phyloP scores from a whole-genome alignment of 2,888 invertebrate genomes.

The Miltochrista miniata region DNA sequence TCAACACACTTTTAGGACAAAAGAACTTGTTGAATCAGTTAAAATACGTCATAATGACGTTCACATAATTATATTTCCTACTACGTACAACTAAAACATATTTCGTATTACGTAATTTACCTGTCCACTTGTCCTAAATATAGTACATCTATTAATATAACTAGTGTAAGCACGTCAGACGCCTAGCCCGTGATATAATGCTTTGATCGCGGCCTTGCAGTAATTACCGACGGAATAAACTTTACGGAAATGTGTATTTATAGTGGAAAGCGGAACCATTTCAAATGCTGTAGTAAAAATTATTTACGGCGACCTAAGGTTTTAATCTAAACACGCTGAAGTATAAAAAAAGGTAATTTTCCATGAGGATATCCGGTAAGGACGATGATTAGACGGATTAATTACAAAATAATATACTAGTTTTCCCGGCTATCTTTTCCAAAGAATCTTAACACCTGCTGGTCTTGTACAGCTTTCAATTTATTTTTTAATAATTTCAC shows the following conservation, averaged over 20 bases:
- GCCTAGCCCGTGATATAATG: conserved; percentile 32
- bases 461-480: too few species aligned
- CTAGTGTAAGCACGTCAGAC: conserved; percentile 46
- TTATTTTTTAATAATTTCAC: too few species aligned
- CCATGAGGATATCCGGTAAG: not conserved
- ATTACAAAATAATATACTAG: too few species aligned
- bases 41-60: conserved; percentile 1
- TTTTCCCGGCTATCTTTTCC: too few species aligned
- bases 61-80: not conserved
- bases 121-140: conserved; percentile 38
- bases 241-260: conserved; percentile 31
- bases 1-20: too few species aligned
- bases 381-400: too few species aligned
- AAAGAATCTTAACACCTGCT: too few species aligned
- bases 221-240: conserved; percentile 41
- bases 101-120: conserved; percentile 13
- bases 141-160: conserved; percentile 51
- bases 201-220: conserved; percentile 46
- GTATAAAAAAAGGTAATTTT: not conserved
- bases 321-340: not conserved
- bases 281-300: conserved; percentile 10
- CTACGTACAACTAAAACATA: not conserved
- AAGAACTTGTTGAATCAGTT: not conserved
- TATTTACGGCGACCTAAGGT: conserved; percentile 15
- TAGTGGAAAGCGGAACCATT: conserved; percentile 23